Base-by-base conservation (phyloP, 2,113 vertebrate genomes). In the Rhynchomys soricoides region DNA sequence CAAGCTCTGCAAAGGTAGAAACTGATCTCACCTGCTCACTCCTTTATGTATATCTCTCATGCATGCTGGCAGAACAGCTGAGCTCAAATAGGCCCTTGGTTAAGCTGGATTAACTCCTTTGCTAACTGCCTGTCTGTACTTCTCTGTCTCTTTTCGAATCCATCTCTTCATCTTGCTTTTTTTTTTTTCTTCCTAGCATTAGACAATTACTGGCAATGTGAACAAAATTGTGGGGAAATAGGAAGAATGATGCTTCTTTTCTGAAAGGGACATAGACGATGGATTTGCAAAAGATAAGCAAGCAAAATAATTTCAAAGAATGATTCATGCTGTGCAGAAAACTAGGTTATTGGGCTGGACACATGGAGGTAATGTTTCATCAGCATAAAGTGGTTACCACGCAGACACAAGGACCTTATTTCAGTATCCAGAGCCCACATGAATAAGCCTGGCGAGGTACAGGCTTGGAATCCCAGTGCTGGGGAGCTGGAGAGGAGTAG, bases 271-370 rank as follows among this genome's bases (percentile, higher is more conserved):
- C 57, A 71, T 45, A 86, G 45, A 90, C 66, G 11, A 77, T 21
- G 22, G 52, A 40, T 3, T 85, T 15, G 64, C 86, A 68, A 86
- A 82, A 90, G 26, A 68, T 74, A 55, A 77, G 21, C 37, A 62
- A 87, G 64, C 34, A 82, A 90, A 92, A 22, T 68, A n/a, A 92
- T 66, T 90, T 71, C 86, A 55, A 96, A 92, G 50, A 29, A 10
- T 43, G 16, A 55, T 24, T 37, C 52, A 50, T 7, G 45, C 62
- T 59, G 8, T 57, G 40, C 64, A 66, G 29, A 94, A 59, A 90
- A 40, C 71, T 10, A 45, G 55, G 15, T 16, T 81, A n/a, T 40
- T 90, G 64, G 29, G 19, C 24, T 59, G n/a, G 13, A 62, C 81
- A 43, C 24, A 64, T 34, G 22, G 78, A 70, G 34, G 34, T 26